Percentiles rank a stretch among this genome's conserved stretches.
Conservation (phyloP, 2,797 vertebrate species). For the Steatocranus sp. region DNA sequence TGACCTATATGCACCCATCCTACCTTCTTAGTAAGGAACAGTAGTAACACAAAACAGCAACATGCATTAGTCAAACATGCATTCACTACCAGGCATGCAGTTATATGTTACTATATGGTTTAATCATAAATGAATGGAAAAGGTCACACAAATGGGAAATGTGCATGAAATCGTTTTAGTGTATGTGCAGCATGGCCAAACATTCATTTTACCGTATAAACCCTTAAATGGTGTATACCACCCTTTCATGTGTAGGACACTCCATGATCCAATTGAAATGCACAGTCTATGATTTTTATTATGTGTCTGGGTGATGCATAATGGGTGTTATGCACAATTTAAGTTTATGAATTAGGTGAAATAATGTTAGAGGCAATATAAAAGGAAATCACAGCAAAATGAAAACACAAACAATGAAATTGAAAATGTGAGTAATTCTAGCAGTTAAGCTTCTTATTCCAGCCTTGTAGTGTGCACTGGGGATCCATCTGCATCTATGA, state of each 20-base stretch:
- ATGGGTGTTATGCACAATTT: neutral
- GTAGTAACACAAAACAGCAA: constrained; percentile 81
- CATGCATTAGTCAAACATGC: constrained; percentile 95
- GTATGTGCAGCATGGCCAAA: constrained; percentile 21
- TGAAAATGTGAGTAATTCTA: constrained; percentile 31
- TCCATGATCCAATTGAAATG: neutral
- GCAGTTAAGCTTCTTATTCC: constrained; percentile 77
- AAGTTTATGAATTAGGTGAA: neutral
- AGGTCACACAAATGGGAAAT: constrained; percentile 7
- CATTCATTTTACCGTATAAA: neutral
- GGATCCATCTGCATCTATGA: constrained; percentile 67
- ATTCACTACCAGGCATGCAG: constrained; percentile 52
- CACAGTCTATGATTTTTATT: neutral
- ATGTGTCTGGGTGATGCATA: neutral
- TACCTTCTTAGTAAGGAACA: constrained; percentile 81
- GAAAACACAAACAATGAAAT: neutral
- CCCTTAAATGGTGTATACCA: constrained; percentile 13
- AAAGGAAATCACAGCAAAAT: neutral
- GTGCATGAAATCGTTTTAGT: neutral
- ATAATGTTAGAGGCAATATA: neutral
- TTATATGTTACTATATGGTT: neutral
- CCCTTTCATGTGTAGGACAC: neutral
- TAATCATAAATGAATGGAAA: constrained; percentile 12
- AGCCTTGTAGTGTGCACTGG: constrained; percentile 51
- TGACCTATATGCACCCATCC: constrained; percentile 89